Evolutionary conservation across 2,797 vertebrate species (phyloP), one percentile per base, ranked within the genome.

Genomic region (Danionella dracula): DNA sequence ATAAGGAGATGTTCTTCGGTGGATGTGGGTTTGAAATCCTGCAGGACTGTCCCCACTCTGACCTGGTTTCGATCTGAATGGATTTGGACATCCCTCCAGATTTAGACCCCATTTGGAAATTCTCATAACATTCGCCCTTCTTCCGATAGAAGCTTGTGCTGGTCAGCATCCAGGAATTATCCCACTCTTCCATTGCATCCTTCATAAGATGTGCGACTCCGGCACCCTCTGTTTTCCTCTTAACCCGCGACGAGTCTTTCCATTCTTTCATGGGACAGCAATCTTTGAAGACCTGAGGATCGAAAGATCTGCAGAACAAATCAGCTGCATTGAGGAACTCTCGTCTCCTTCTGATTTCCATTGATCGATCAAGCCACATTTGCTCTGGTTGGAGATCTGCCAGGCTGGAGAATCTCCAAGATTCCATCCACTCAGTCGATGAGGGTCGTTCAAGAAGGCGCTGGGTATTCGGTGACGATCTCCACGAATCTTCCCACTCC

Each of bases 11-110:
- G 12, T 80, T 70, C 5, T 67, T 35, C 1, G 69, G 21, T 13
- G 83, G 78, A 73, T 82, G 81, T 5, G 82, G 80, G 55, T 82
- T 84, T 45, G 80, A 77, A 0, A 85, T 21, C 46, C 80, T 79
- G 62, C 84, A 87, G 1, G 79, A 80, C 49, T 44, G 73, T 13
- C 76, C 77, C 85, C 83, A 85, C 9, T 74, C 77, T 12, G 70
- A 74, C 48, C 60, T 68, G 57, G 69, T 57, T 23, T 73, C 50
- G 32, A 41, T 53, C 17, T 62, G 27, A 15, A 37, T 9, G 1
- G 41, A 17, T 15, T 31, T 55, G 32, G 20, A 10, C 51, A 46
- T 34, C 13, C 1, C 12, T 1, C 5, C 34, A 8, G 31, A 16
- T 27, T 21, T 38, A 21, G 23, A n/a, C n/a, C n/a, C 20, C 19